Evolutionary conservation across 2,888 invertebrate species (phyloP).

Genomic region (Euzophera pinguis): DNA sequence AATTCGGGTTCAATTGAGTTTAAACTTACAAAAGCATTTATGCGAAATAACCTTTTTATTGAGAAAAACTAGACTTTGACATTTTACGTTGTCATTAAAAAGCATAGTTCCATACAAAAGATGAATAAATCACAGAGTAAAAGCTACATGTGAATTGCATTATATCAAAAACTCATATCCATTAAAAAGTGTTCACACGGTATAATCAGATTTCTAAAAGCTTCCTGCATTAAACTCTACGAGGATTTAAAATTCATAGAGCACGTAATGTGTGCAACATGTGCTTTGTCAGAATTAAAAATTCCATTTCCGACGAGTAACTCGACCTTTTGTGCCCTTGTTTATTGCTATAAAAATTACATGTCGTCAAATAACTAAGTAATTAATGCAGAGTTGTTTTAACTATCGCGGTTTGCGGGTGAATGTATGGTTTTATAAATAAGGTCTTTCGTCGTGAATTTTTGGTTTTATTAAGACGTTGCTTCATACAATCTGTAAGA

Average conservation of each 20-base stretch:
- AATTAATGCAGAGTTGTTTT: conserved; percentile 3
- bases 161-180: conserved; percentile 10
- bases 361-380: conserved; percentile 1
- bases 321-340: conserved; percentile 9
- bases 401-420: neutral
- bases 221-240: conserved; percentile 10
- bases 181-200: conserved; percentile 6
- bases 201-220: conserved; percentile 11
- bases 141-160: conserved; percentile 7
- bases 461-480: neutral
- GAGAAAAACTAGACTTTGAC: too few species aligned
- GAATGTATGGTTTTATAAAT: neutral
- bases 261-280: conserved; percentile 11
- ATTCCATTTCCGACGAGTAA: conserved; percentile 6
- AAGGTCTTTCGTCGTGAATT: neutral
- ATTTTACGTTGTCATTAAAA: too few species aligned
- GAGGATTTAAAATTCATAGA: conserved; percentile 13
- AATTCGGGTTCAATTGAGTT: conserved; percentile 33
- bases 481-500: too few species aligned
- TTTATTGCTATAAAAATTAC: conserved; percentile 8
- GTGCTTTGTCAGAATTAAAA: conserved; percentile 12
- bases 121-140: conserved; percentile 1
- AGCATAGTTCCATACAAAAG: neutral
- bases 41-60: too few species aligned
- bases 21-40: conserved; percentile 21